Evolutionary conservation across 2,797 vertebrate species (phyloP).

Genomic region (Sylvilagus floridanus): DNA sequence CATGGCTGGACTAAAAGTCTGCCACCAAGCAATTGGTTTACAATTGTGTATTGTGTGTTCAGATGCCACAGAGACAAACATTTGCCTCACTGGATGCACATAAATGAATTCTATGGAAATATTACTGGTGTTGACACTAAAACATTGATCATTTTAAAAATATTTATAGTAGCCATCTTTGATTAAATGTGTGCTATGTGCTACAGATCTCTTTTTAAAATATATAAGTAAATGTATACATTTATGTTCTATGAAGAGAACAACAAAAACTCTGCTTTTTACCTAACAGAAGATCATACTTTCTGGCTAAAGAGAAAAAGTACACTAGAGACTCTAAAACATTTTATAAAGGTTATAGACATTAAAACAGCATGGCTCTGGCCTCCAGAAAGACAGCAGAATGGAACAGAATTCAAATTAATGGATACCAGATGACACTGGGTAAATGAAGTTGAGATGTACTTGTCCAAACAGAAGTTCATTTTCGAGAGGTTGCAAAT

Average conservation of each 20-base stretch:
- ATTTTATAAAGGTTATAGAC: constrained; percentile 32
- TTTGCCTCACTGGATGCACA: background rate
- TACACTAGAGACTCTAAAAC: constrained; percentile 5
- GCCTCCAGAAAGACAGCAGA: background rate
- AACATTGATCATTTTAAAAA: background rate
- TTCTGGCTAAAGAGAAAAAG: constrained; percentile 21
- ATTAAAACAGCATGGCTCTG: constrained; percentile 41
- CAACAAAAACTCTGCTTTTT: constrained; percentile 40
- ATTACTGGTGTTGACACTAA: background rate
- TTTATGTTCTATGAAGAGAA: constrained; percentile 27
- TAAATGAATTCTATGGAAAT: background rate
- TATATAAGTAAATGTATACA: background rate
- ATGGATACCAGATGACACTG: constrained; percentile 28
- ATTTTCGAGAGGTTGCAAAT: background rate
- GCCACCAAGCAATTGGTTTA: background rate
- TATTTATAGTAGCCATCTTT: background rate
- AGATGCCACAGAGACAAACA: background rate
- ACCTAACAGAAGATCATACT: background rate
- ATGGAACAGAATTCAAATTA: constrained; percentile 39
- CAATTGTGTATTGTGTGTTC: background rate
- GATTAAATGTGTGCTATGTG: background rate
- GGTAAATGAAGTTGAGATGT: background rate
- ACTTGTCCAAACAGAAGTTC: background rate
- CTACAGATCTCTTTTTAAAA: background rate
- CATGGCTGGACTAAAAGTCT: too few relatives aligned